Percentiles rank a stretch among this genome's conserved stretches.
phyloP scores from a whole-genome alignment of 2,888 invertebrate genomes.

The Phasia obesa region DNA sequence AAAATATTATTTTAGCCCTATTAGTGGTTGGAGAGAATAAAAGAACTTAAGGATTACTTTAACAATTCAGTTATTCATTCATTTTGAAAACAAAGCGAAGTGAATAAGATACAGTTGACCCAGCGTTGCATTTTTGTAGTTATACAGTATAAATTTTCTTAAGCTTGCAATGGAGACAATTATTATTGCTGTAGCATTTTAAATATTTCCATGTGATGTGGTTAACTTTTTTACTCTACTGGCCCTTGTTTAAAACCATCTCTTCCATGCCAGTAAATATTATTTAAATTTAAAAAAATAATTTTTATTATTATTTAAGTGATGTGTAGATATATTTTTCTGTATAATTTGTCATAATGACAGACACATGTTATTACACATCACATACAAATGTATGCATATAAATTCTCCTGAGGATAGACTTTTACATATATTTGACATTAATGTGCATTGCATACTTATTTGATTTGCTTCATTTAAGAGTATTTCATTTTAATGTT shows the following conservation, averaged over 20 bases:
- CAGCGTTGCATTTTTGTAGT: too few species aligned
- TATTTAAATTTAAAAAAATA: not conserved
- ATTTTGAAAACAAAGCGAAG: too few species aligned
- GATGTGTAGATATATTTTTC: not conserved
- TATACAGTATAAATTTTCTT: not conserved
- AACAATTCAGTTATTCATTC: too few species aligned
- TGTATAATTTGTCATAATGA: slow-evolving; percentile 28
- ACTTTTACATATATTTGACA: not conserved
- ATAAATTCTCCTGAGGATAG: not conserved
- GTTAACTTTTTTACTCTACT: too few species aligned
- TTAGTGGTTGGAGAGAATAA: too few species aligned
- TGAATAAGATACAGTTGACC: too few species aligned
- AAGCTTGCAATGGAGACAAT: not conserved
- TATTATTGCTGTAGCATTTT: not conserved
- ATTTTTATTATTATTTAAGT: not conserved
- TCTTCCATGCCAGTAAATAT: not conserved
- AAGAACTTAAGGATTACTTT: too few species aligned
- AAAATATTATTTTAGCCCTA: too few species aligned
- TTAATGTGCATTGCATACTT: slow-evolving; percentile 12
- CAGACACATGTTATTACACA: slow-evolving; percentile 10
- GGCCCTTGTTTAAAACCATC: not conserved
- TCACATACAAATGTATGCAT: not conserved
- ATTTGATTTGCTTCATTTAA: not conserved
- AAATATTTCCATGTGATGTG: not conserved
- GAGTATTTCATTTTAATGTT: slow-evolving; percentile 26